Conservation (phyloP, 1,140 invertebrate genomes). For the Agrilus planipennis region DNA sequence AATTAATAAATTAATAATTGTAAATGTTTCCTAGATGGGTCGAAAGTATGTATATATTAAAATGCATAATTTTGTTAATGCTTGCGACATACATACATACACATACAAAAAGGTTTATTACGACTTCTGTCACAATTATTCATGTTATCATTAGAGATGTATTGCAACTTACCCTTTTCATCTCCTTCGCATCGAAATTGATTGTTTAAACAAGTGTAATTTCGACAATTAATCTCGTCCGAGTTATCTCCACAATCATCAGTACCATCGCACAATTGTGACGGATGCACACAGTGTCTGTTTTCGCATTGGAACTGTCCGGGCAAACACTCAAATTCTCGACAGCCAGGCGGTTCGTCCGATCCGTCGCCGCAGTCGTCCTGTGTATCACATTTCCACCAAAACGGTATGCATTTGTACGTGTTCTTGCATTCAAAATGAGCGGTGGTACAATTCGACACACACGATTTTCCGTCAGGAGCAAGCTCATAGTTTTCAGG, state of each 20-base stretch:
- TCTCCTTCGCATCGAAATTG: conserved; percentile 27
- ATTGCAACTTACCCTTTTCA: too few species aligned
- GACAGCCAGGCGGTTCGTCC: conserved; percentile 60
- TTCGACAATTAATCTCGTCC: conserved; percentile 51
- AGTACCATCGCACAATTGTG: conserved; percentile 56
- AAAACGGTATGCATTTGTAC: conserved; percentile 70
- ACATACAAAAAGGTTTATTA: too few species aligned
- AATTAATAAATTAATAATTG: too few species aligned
- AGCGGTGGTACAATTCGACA: conserved; percentile 65
- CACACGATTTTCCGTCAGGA: conserved; percentile 53
- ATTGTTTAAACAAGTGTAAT: conserved; percentile 30
- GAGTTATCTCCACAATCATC: conserved; percentile 56
- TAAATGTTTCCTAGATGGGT: too few species aligned
- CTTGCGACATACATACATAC: too few species aligned
- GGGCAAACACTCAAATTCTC: conserved; percentile 55
- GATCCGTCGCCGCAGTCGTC: conserved; percentile 71
- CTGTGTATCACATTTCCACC: conserved; percentile 70
- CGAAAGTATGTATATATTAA: too few species aligned
- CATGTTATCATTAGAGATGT: too few species aligned
- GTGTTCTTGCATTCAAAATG: conserved; percentile 65
- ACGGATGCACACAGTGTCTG: conserved; percentile 53
- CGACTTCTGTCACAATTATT: too few species aligned
- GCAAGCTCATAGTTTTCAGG: conserved; percentile 67
- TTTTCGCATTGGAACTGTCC: conserved; percentile 70
- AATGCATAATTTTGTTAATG: too few species aligned